Evolutionary conservation across 2,113 vertebrate species (phyloP).

Genomic region (Eclectus roratus): DNA sequence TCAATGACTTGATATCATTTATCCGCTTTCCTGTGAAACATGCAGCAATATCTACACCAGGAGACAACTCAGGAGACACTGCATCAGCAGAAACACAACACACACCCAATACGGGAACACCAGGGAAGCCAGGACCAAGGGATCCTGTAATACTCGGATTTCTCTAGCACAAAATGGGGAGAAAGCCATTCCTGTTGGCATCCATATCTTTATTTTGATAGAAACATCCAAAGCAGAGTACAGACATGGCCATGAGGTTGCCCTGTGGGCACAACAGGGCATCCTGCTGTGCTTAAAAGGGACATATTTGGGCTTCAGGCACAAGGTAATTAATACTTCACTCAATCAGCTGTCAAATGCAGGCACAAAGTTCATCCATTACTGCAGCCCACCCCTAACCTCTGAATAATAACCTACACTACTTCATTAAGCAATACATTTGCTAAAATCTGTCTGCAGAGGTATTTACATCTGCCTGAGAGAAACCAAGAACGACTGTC

Average conservation of each 20-base stretch:
- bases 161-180: constrained; percentile 21
- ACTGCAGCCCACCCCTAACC: constrained; percentile 66
- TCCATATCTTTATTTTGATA: constrained; percentile 52
- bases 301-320: constrained; percentile 56
- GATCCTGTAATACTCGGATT: constrained; percentile 42
- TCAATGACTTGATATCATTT: constrained; percentile 73
- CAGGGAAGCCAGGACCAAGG: constrained; percentile 21
- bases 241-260: neutral
- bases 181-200: constrained; percentile 41
- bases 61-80: constrained; percentile 67
- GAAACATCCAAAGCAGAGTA: constrained; percentile 38
- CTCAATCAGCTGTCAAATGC: constrained; percentile 77
- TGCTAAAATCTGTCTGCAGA: constrained; percentile 13
- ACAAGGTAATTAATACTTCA: constrained; percentile 83
- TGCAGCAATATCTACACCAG: constrained; percentile 55
- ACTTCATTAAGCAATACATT: constrained; percentile 57
- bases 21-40: constrained; percentile 70
- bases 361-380: constrained; percentile 77
- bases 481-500: neutral
- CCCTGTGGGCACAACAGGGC: neutral
- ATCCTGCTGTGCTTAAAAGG: constrained; percentile 12
- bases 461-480: neutral
- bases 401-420: constrained; percentile 71
- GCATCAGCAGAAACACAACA: constrained; percentile 73
- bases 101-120: constrained; percentile 26